A percentile compares a stretch with the other conserved stretches of the same genome.
These are phyloP conservation scores for Amia ocellicauda DNA, from an alignment of 2,113 vertebrate genomes.

Conservation along the genomic window DNA sequence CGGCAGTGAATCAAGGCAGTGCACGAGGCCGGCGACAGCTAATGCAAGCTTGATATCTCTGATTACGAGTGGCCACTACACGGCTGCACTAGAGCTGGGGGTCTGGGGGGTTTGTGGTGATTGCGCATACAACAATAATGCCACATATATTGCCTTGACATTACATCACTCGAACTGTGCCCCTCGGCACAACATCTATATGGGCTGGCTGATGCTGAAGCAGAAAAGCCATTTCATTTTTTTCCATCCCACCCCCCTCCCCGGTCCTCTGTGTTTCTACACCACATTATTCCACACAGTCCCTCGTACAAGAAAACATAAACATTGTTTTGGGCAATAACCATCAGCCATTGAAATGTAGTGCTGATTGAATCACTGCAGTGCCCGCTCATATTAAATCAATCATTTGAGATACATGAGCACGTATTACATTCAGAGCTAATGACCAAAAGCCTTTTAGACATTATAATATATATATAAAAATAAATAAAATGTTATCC, in stretches of 20 bases:
- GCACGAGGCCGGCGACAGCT: not conserved
- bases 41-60: slow-evolving; percentile 51
- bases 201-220: slow-evolving; percentile 2
- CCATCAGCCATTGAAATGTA: no score
- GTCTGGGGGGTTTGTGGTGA: slow-evolving; percentile 16
- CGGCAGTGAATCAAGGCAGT: slow-evolving; percentile 40
- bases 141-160: slow-evolving; percentile 49
- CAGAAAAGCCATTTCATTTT: slow-evolving; percentile 32
- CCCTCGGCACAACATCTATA: not conserved
- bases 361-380: no score
- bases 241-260: not conserved
- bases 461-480: no score
- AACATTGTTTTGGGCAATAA: no score
- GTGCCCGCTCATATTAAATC: no score
- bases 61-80: slow-evolving; percentile 41
- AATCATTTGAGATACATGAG: no score
- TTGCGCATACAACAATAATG: slow-evolving; percentile 42
- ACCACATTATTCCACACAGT: no score
- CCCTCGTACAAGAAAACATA: no score
- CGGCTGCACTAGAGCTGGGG: slow-evolving; percentile 13
- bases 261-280: slow-evolving; percentile 3
- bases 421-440: no score
- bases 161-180: slow-evolving; percentile 47
- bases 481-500: no score
- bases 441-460: no score